Evolutionary conservation across 2,797 vertebrate species (phyloP).

Genomic region (Lindbergichthys nudifrons): DNA sequence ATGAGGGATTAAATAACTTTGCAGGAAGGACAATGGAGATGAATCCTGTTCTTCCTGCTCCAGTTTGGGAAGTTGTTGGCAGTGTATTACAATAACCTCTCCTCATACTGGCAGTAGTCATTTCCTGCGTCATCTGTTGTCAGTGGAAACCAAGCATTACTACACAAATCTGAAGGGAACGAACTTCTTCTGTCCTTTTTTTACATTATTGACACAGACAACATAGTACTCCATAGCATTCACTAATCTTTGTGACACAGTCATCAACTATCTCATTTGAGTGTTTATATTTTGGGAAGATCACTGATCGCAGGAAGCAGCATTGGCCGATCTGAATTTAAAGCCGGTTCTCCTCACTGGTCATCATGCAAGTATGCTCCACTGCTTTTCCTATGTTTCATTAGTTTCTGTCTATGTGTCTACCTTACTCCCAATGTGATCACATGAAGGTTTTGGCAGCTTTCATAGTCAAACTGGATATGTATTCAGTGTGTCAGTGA

Average conservation of each 20-base stretch:
- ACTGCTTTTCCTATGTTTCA: too few relatives aligned
- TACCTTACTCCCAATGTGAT: background rate
- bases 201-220: background rate
- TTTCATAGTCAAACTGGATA: slow-evolving; percentile 6
- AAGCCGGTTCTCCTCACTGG: too few relatives aligned
- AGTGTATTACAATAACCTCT: slow-evolving; percentile 58
- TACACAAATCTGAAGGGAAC: slow-evolving; percentile 24
- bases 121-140: slow-evolving; percentile 70
- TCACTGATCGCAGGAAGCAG: too few relatives aligned
- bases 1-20: slow-evolving; percentile 67
- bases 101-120: slow-evolving; percentile 40
- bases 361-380: too few relatives aligned
- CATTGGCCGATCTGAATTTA: too few relatives aligned
- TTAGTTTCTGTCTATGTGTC: too few relatives aligned
- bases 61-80: slow-evolving; percentile 74
- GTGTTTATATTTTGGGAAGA: too few relatives aligned
- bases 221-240: background rate
- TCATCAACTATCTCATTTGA: background rate
- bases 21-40: slow-evolving; percentile 63
- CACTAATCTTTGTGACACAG: background rate
- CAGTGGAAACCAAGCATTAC: slow-evolving; percentile 39
- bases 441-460: slow-evolving; percentile 6
- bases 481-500: slow-evolving; percentile 23
- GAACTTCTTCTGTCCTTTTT: background rate
- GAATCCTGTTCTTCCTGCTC: slow-evolving; percentile 66